A percentile compares a stretch with the other conserved stretches of the same genome.
Evolutionary conservation across 2,888 invertebrate species (phyloP).

Genomic region (Plagiodera versicolora): DNA sequence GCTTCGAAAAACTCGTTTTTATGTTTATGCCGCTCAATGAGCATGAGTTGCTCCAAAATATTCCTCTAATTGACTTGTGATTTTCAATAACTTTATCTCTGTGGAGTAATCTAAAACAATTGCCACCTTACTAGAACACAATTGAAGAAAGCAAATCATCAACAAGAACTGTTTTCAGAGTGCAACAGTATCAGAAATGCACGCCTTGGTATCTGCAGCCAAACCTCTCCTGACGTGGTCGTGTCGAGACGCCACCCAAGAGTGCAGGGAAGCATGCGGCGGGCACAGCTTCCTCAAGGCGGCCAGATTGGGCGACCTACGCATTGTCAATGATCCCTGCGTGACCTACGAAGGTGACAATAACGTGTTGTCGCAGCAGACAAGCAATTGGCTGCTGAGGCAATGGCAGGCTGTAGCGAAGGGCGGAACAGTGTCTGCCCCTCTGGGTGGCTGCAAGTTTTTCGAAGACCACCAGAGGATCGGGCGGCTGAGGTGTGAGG

Average conservation of each 20-base stretch:
- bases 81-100: too few species aligned
- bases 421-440: slow-evolving; percentile 62
- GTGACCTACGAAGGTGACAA: slow-evolving; percentile 95
- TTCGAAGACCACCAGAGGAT: slow-evolving; percentile 60
- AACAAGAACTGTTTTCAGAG: slow-evolving; percentile 54
- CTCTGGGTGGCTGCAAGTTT: slow-evolving; percentile 72
- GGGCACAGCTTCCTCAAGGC: slow-evolving; percentile 84
- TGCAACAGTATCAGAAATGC: slow-evolving; percentile 69
- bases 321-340: slow-evolving; percentile 85
- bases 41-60: too few species aligned
- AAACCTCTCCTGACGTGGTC: slow-evolving; percentile 78
- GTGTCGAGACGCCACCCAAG: slow-evolving; percentile 74
- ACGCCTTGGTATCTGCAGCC: slow-evolving; percentile 68
- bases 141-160: background rate
- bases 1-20: too few species aligned
- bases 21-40: too few species aligned
- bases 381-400: slow-evolving; percentile 81
- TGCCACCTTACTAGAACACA: too few species aligned
- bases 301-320: slow-evolving; percentile 81
- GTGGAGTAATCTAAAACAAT: too few species aligned
- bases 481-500: slow-evolving; percentile 52
- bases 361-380: slow-evolving; percentile 87
- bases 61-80: too few species aligned
- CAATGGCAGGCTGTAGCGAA: slow-evolving; percentile 62
- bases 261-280: slow-evolving; percentile 84